These are phyloP conservation scores for Channa maculata DNA, from an alignment of 2,113 vertebrate genomes.

Conservation along the genomic window DNA sequence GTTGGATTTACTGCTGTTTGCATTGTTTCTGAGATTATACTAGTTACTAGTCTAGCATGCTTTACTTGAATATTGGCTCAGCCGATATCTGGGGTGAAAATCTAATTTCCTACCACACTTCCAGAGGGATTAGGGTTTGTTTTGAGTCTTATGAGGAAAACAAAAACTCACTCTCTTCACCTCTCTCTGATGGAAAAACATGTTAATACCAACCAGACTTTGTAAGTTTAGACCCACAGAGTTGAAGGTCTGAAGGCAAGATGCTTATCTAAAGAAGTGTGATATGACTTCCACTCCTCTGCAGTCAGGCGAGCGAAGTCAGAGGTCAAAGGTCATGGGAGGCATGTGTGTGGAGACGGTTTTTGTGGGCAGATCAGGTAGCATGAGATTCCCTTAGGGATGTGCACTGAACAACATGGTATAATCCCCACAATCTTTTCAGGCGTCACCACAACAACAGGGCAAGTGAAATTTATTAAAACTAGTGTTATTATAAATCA, in stretches of 20 bases:
- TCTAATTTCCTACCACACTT: constrained; percentile 49
- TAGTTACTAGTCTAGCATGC: not conserved
- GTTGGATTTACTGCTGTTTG: constrained; percentile 1
- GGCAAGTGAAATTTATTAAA: constrained; percentile 37
- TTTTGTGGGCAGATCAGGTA: constrained; percentile 36
- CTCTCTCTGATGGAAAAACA: constrained; percentile 36
- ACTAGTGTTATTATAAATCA: not conserved
- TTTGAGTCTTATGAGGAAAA: constrained; percentile 29
- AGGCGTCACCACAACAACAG: constrained; percentile 40
- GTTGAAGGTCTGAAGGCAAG: constrained; percentile 49
- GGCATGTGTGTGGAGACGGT: constrained; percentile 30
- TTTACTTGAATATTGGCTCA: constrained; percentile 24
- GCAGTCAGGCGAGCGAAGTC: constrained; percentile 42
- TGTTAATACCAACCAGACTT: constrained; percentile 38
- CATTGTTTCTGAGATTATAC: constrained; percentile 6
- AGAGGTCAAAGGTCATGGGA: constrained; percentile 69
- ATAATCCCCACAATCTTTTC: constrained; percentile 42
- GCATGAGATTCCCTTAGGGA: constrained; percentile 38
- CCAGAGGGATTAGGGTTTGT: constrained; percentile 39
- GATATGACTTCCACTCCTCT: constrained; percentile 61
- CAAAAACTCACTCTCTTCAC: constrained; percentile 14
- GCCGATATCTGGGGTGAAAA: constrained; percentile 27
- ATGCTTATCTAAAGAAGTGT: constrained; percentile 63
- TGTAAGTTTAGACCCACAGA: constrained; percentile 27
- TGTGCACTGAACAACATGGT: constrained; percentile 25